A percentile compares a stretch with the other conserved stretches of the same genome.
Conservation (phyloP, 2,113 vertebrate genomes). For the Stegastes partitus region DNA sequence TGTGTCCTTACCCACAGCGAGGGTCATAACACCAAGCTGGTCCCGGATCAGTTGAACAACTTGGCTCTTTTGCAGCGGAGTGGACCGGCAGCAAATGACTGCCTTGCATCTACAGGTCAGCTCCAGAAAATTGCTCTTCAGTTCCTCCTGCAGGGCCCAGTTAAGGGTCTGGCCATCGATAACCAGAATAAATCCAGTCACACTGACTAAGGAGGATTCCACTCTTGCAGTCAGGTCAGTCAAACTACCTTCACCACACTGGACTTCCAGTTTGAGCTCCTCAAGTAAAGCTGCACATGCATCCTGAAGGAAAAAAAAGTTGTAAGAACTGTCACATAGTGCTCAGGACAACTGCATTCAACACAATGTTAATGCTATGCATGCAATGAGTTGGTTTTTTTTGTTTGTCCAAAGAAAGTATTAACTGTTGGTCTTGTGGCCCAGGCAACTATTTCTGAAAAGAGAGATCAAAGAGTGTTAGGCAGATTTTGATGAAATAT, state of each 20-base stretch:
- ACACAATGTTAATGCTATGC: no score
- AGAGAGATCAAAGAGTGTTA: no score
- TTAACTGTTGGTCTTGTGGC: no score
- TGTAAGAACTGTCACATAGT: no score
- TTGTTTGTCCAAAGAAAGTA: no score
- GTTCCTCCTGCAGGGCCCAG: constrained; percentile 86
- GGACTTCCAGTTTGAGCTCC: constrained; percentile 83
- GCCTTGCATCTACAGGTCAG: constrained; percentile 85
- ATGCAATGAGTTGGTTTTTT: no score
- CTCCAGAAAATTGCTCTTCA: constrained; percentile 87
- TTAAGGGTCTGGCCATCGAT: constrained; percentile 88
- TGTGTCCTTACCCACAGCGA: constrained; percentile 88
- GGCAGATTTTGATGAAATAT: no score
- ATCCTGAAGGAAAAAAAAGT: constrained; percentile 81
- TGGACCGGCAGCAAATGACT: constrained; percentile 93
- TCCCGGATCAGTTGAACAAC: constrained; percentile 89
- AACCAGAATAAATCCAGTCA: constrained; percentile 79
- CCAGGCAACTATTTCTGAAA: no score
- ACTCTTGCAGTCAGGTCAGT: not conserved
- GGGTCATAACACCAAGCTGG: constrained; percentile 88
- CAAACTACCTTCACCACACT: not conserved
- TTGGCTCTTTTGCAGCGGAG: constrained; percentile 93
- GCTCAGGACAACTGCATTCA: no score
- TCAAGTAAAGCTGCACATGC: constrained; percentile 85
- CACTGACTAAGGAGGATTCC: not conserved